Base-by-base conservation (phyloP, 2,113 vertebrate species). In the Mormoops blainvillei region DNA sequence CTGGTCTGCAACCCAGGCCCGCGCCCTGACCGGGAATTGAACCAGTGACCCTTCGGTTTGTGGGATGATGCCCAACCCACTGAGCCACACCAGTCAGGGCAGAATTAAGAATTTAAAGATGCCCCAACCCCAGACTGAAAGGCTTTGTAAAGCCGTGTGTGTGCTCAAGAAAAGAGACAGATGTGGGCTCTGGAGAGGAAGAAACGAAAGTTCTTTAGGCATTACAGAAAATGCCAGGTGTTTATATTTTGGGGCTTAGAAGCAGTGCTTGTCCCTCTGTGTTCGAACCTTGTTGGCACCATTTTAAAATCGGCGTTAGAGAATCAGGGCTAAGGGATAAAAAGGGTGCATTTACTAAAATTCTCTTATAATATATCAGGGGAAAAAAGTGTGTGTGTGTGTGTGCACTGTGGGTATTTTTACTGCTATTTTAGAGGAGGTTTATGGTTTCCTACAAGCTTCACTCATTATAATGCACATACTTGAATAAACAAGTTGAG, bases 401-500 rank as follows among this genome's bases (percentile, higher is more conserved):
- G 20, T 31, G 14, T 14, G 28, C 43, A n/a, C 77, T 56, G 22
- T 85, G 31, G 38, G 28, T 82, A 33, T 83, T 96, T 90, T 78
- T 77, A 31, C 19, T 63, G 45, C 26, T 16, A 45, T 88, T 78
- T 95, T 86, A 71, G 61, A 73, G 87, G 52, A 84, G 71, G 73
- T 50, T 73, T 94, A 71, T 58, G 61, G 76, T 58, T 96, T 94
- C 61, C 54, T 88, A 56, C 61, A 92, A 38, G 73, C n/a, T 92
- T 91, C 31, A 1, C 52, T 68, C 50, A 52, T 87, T 89, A 85
- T 63, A 82, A 93, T 0, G 78, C 41, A 78, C 78, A 11, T 45
- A 31, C 87, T 94, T 95, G 89, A 92, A 71, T 87, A 84, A 86
- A 83, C 94, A 97, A 85, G 97, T 67, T 93, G 90, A 96, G 48